Conservation (phyloP, 2,797 vertebrate species). For the Odontamblyopus rebecca region DNA sequence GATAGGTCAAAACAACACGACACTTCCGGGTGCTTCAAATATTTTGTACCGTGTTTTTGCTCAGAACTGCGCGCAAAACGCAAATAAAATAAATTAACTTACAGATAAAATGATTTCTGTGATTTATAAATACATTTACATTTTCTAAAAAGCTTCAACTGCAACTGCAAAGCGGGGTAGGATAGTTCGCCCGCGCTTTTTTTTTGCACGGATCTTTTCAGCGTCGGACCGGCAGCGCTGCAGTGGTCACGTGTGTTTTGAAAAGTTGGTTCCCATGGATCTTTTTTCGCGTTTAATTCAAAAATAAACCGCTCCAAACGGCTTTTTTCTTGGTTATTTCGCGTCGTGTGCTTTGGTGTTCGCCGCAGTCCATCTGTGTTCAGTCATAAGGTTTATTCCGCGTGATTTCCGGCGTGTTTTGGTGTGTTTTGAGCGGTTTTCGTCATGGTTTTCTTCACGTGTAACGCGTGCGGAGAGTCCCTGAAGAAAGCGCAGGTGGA, state of each 20-base stretch:
- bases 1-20: constrained; percentile 66
- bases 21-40: constrained; percentile 58
- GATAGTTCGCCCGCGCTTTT: neutral
- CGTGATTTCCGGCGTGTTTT: neutral
- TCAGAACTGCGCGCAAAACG: neutral
- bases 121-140: neutral
- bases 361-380: neutral
- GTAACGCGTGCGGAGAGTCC: constrained; percentile 89
- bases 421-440: neutral
- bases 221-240: neutral
- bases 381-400: neutral
- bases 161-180: too few species aligned
- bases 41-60: neutral
- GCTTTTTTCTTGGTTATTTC: neutral
- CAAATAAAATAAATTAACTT: neutral
- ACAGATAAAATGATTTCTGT: neutral
- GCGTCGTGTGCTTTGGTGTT: neutral
- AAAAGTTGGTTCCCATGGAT: neutral
- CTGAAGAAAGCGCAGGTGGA: constrained; percentile 94
- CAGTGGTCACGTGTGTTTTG: neutral
- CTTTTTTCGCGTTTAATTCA: neutral
- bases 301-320: neutral
- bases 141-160: neutral
- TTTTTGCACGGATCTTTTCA: neutral
- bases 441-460: constrained; percentile 94